Evolutionary conservation across 1,140 invertebrate species (phyloP).

Genomic region (Drosophila melanogaster): DNA sequence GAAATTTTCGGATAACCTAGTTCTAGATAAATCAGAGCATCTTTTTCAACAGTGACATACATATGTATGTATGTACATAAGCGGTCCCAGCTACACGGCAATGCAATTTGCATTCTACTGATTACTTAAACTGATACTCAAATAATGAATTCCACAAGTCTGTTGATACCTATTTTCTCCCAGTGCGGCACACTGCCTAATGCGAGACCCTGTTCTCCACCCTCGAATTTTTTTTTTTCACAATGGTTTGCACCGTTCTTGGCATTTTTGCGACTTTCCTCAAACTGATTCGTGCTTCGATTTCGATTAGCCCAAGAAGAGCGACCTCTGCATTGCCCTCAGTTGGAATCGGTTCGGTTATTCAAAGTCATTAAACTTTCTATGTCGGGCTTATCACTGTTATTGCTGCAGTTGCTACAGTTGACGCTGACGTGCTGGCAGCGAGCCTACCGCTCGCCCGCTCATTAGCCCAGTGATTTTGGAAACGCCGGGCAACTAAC

Average conservation of each 20-base stretch:
- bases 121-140: too few species aligned
- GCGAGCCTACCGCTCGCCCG: conserved; percentile 18
- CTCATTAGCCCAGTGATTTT: conserved; percentile 74
- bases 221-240: conserved; percentile 6
- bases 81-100: neutral
- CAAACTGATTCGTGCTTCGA: conserved; percentile 20
- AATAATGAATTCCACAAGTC: too few species aligned
- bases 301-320: conserved; percentile 26
- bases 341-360: neutral
- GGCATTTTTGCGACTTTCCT: conserved; percentile 3
- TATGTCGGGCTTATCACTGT: conserved; percentile 65
- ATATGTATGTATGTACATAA: too few species aligned
- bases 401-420: conserved; percentile 22
- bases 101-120: neutral
- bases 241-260: neutral
- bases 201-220: neutral
- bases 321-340: neutral
- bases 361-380: conserved; percentile 69
- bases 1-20: neutral
- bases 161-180: neutral
- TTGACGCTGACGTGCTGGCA: conserved; percentile 12
- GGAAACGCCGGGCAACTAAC: conserved; percentile 50
- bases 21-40: neutral
- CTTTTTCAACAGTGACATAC: conserved; percentile 26
- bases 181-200: neutral